phyloP scores from a whole-genome alignment of 2,113 vertebrate genomes.

The Pangasianodon hypophthalmus region DNA sequence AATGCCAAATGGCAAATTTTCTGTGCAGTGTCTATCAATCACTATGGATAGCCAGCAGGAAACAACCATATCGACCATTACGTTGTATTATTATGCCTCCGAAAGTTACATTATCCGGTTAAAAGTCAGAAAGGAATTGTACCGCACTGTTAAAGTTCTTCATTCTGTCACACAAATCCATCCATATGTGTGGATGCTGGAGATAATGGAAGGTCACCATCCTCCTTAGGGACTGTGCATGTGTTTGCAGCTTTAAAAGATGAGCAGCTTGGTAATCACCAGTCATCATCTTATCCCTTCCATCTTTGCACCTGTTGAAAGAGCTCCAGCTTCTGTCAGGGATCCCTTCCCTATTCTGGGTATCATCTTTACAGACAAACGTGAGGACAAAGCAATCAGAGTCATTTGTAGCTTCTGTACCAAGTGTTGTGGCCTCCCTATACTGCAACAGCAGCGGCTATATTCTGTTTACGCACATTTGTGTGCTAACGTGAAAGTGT shows the following conservation, averaged over 20 bases:
- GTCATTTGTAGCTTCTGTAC: neutral
- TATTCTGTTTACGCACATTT: constrained; percentile 1
- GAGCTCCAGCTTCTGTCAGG: constrained; percentile 17
- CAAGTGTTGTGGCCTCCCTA: neutral
- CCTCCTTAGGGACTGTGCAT: neutral
- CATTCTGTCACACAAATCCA: neutral
- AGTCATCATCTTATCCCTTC: neutral
- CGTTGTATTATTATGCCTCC: neutral
- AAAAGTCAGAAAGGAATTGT: neutral
- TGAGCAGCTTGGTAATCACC: constrained; percentile 11
- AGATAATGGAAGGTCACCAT: neutral
- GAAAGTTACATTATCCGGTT: neutral
- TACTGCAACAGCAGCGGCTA: neutral
- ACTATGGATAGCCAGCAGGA: neutral
- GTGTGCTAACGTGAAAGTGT: neutral
- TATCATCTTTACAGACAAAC: neutral
- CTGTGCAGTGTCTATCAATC: neutral
- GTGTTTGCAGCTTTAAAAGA: neutral
- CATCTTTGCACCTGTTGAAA: constrained; percentile 30
- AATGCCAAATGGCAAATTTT: neutral
- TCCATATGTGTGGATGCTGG: neutral
- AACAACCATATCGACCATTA: neutral
- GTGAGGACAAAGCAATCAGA: neutral
- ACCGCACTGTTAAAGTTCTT: neutral
- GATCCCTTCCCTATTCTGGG: neutral